phyloP scores from a whole-genome alignment of 1,140 invertebrate genomes.

The Stegodyphus dumicola region DNA sequence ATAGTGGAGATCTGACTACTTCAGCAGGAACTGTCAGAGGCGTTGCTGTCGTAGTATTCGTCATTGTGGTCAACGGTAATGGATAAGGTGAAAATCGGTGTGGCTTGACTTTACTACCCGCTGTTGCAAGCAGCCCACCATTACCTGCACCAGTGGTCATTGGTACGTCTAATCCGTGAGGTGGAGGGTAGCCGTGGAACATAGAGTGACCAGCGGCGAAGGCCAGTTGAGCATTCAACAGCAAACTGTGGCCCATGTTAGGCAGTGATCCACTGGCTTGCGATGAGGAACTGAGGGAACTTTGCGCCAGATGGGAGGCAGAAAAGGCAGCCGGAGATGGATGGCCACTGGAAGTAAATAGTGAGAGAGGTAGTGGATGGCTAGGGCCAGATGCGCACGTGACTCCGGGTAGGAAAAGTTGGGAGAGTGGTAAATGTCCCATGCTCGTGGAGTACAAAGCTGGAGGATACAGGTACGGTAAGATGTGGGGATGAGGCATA shows the following conservation, averaged over 20 bases:
- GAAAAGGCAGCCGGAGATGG: conserved; percentile 58
- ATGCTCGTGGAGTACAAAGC: conserved; percentile 77
- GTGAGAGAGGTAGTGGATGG: conserved; percentile 62
- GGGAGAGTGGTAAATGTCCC: conserved; percentile 67
- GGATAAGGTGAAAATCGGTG: conserved; percentile 88
- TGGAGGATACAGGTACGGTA: conserved; percentile 85
- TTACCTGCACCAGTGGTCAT: conserved; percentile 63
- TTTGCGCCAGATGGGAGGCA: conserved; percentile 62
- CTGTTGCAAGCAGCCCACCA: conserved; percentile 63
- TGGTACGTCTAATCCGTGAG: conserved; percentile 10
- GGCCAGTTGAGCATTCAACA: conserved; percentile 85
- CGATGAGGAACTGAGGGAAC: conserved; percentile 69
- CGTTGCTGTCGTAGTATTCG: conserved; percentile 67
- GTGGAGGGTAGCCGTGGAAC: conserved; percentile 72
- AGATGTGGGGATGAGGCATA: conserved; percentile 80
- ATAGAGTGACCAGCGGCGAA: conserved; percentile 83
- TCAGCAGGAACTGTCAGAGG: conserved; percentile 59
- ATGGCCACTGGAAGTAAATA: conserved; percentile 60
- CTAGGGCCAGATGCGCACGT: conserved; percentile 62
- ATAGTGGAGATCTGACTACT: conserved; percentile 64
- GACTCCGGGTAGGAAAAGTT: conserved; percentile 76
- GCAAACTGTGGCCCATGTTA: conserved; percentile 77
- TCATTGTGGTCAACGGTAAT: conserved; percentile 72
- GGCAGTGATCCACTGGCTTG: conserved; percentile 67
- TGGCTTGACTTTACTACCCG: conserved; percentile 70